Conservation (phyloP, 2,797 vertebrate species). For the Karalla daura region DNA sequence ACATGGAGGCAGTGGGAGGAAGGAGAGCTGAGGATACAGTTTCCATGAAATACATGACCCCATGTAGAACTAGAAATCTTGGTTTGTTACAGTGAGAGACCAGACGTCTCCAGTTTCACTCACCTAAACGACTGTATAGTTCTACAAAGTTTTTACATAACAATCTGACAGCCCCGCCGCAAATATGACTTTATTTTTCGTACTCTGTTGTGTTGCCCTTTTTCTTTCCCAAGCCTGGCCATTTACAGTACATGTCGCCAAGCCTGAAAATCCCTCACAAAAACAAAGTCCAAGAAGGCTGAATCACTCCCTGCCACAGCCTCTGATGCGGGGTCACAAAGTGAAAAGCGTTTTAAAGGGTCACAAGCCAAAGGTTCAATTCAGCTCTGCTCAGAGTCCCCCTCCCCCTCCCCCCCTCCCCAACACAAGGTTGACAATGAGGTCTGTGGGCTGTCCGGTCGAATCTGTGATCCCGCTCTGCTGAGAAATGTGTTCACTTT, state of each 20-base stretch:
- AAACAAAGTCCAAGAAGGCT: neutral
- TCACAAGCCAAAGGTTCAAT: neutral
- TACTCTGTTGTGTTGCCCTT: neutral
- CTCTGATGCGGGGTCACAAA: neutral
- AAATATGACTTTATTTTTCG: neutral
- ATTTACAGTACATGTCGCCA: neutral
- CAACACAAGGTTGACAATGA: neutral
- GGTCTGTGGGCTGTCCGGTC: neutral
- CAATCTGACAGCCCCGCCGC: neutral
- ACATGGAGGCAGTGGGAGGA: slow-evolving; percentile 1
- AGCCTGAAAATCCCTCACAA: neutral
- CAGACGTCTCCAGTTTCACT: too few species aligned
- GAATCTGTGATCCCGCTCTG: neutral
- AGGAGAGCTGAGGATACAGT: neutral
- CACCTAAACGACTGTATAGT: too few species aligned
- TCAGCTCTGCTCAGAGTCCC: neutral
- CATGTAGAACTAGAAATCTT: neutral
- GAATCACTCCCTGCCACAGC: neutral
- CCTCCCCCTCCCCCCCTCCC: too few species aligned
- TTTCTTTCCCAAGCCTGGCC: neutral
- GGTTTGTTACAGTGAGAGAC: neutral
- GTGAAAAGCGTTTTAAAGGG: neutral
- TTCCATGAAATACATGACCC: slow-evolving; percentile 26
- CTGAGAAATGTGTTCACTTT: neutral
- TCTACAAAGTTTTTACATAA: neutral